phyloP scores from a whole-genome alignment of 2,888 invertebrate genomes.

The Sisyra terminalis region DNA sequence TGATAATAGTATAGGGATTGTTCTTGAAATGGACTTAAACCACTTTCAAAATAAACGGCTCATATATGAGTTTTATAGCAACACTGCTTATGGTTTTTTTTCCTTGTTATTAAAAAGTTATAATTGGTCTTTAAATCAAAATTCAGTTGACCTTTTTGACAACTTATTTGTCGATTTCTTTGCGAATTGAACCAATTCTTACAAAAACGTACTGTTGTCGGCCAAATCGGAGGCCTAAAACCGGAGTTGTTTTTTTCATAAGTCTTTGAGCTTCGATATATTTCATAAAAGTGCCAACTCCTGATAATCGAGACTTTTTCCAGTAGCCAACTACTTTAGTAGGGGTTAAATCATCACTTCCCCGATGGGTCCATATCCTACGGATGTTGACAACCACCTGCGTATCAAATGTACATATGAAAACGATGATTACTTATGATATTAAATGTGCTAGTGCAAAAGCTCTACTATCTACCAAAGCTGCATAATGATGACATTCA shows the following conservation, averaged over 20 bases:
- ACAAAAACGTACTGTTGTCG: slow-evolving; percentile 9
- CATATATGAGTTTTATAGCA: no score
- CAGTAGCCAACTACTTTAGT: slow-evolving; percentile 13
- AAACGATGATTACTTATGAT: no score
- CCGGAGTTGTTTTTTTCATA: not conserved
- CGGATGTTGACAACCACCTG: slow-evolving; percentile 1
- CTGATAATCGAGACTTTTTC: slow-evolving; percentile 12
- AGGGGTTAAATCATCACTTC: slow-evolving; percentile 12
- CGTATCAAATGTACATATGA: not conserved
- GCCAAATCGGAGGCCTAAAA: slow-evolving; percentile 8
- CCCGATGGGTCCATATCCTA: slow-evolving; percentile 11
- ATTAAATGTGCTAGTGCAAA: no score
- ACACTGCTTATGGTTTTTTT: no score
- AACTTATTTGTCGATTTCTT: slow-evolving; percentile 8
- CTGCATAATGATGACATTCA: no score
- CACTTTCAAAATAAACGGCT: no score
- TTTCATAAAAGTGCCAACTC: slow-evolving; percentile 12
- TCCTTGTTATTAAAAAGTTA: no score
- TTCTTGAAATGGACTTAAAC: no score
- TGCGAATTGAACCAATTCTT: slow-evolving; percentile 9
- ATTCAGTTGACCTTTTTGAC: slow-evolving; percentile 8
- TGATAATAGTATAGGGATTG: no score
- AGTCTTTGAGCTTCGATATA: slow-evolving; percentile 9
- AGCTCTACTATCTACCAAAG: no score
- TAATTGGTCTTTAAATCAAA: slow-evolving; percentile 8